Evolutionary conservation across 2,797 vertebrate species (phyloP), one percentile per base, ranked within the genome.

Genomic region (Toxotes lorentzi): DNA sequence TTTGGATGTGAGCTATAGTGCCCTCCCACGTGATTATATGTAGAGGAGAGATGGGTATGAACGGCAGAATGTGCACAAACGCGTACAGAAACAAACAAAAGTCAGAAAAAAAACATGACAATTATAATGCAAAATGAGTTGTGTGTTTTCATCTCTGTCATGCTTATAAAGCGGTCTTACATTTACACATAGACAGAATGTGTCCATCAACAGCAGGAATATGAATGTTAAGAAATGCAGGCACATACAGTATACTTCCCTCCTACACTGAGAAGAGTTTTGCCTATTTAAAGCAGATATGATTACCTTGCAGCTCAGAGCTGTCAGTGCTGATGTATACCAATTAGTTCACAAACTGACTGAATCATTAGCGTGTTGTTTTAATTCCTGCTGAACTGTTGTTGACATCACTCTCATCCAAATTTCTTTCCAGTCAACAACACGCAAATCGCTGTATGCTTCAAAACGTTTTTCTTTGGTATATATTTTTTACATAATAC

Each of bases 311-410:
- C 19, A 45, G 67, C 75, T 71, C 21, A 5, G 60, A 74, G 63
- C 73, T 81, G 81, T 60, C 76, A 61, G 17, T 21, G 43, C 27
- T 57, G 59, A 83, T 72, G 61, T 61, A 67, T 45, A 75, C 60
- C 63, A 60, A 51, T 85, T 76, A 79, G 48, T 74, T 80, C 68
- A 82, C 56, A 78, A 77, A 78, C 67, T 35, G 27, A 70, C 70
- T 70, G 64, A 27, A 75, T 90, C 73, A 73, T 85, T 82, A 77
- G 40, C 64, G 57, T 60, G 64, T 69, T 85, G 64, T 87, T 83
- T 73, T 66, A n/a, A 27, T 64, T 79, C 21, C 61, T 34, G 70
- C 40, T 43, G 56, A 70, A 7, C 57, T 21, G n/a, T 47, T 71
- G 23, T 50, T 40, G 54, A 74, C 69, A 48, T 54, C 35, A 23